phyloP scores from a whole-genome alignment of 2,888 invertebrate species.

The Drosophila mercatorum region DNA sequence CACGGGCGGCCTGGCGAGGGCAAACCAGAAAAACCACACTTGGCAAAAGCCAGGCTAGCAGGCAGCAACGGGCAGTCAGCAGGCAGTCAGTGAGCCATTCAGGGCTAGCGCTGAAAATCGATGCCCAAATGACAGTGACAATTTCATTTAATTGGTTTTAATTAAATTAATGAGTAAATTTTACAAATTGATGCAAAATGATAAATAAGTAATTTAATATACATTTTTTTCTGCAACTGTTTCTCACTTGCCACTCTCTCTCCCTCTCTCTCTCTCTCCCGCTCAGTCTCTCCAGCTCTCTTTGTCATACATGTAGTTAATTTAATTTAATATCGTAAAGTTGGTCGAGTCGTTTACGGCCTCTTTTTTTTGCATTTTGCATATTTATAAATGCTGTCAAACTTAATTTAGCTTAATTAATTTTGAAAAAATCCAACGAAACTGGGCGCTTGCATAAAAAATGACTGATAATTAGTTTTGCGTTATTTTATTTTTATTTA shows the following conservation, averaged over 20 bases:
- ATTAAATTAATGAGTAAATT: slow-evolving; percentile 79
- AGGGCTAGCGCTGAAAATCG: slow-evolving; percentile 65
- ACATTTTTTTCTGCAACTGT: slow-evolving; percentile 42
- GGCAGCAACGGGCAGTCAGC: not conserved
- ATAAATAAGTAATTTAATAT: slow-evolving; percentile 79
- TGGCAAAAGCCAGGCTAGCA: slow-evolving; percentile 53
- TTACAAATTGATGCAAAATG: slow-evolving; percentile 79
- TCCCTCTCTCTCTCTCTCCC: not conserved
- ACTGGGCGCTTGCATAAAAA: slow-evolving; percentile 19
- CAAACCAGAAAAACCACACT: slow-evolving; percentile 65
- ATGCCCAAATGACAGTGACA: slow-evolving; percentile 78
- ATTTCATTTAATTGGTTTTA: slow-evolving; percentile 80
- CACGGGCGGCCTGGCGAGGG: slow-evolving; percentile 10
- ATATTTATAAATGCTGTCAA: slow-evolving; percentile 60
- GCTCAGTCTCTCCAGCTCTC: not conserved
- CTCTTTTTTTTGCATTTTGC: slow-evolving; percentile 15
- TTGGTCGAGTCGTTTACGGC: slow-evolving; percentile 26
- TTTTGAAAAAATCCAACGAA: slow-evolving; percentile 56
- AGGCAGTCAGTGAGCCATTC: not conserved
- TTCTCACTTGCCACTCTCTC: not conserved
- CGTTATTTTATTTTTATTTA: slow-evolving; percentile 22
- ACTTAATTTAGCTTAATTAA: slow-evolving; percentile 74
- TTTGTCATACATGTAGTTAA: slow-evolving; percentile 50
- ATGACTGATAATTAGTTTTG: slow-evolving; percentile 48
- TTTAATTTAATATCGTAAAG: slow-evolving; percentile 70